These are phyloP conservation scores for Malaclemys terrapin DNA, from an alignment of 2,113 vertebrate species.

Conservation along the genomic window DNA sequence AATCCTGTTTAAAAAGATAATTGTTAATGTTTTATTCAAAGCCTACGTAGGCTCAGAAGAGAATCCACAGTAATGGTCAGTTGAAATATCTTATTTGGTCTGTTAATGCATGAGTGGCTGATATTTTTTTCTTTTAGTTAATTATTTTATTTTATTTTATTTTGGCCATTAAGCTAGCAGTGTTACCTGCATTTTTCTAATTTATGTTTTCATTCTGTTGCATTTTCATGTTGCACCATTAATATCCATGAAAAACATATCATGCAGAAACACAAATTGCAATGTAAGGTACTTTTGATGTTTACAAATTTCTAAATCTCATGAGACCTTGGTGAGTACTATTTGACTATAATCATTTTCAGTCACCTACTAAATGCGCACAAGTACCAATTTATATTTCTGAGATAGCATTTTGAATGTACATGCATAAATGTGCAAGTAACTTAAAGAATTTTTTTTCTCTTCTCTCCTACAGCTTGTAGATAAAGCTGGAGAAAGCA, in stretches of 20 bases:
- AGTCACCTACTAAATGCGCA: slow-evolving; percentile 62
- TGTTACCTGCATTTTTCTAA: slow-evolving; percentile 74
- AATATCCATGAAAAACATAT: slow-evolving; percentile 75
- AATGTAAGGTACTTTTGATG: slow-evolving; percentile 44
- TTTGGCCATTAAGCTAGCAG: slow-evolving; percentile 76
- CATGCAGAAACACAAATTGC: slow-evolving; percentile 72
- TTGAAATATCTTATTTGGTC: slow-evolving; percentile 87
- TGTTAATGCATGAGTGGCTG: slow-evolving; percentile 83
- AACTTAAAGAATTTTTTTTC: slow-evolving; percentile 53
- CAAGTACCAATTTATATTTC: slow-evolving; percentile 52
- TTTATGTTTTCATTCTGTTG: slow-evolving; percentile 80
- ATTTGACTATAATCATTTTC: slow-evolving; percentile 65
- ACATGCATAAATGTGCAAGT: neutral
- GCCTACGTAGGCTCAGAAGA: slow-evolving; percentile 94
- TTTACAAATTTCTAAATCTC: slow-evolving; percentile 51
- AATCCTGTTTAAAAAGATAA: slow-evolving; percentile 77
- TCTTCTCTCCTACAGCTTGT: slow-evolving; percentile 86
- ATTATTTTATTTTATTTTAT: slow-evolving; percentile 29
- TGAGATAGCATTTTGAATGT: slow-evolving; percentile 42
- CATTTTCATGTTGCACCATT: slow-evolving; percentile 78
- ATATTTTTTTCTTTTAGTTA: slow-evolving; percentile 51
- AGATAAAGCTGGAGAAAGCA: slow-evolving; percentile 96
- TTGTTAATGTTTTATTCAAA: slow-evolving; percentile 88
- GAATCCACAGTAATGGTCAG: slow-evolving; percentile 93
- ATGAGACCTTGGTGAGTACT: slow-evolving; percentile 73